Evolutionary conservation across 2,113 vertebrate species (phyloP).

Genomic region (Suricata suricatta): DNA sequence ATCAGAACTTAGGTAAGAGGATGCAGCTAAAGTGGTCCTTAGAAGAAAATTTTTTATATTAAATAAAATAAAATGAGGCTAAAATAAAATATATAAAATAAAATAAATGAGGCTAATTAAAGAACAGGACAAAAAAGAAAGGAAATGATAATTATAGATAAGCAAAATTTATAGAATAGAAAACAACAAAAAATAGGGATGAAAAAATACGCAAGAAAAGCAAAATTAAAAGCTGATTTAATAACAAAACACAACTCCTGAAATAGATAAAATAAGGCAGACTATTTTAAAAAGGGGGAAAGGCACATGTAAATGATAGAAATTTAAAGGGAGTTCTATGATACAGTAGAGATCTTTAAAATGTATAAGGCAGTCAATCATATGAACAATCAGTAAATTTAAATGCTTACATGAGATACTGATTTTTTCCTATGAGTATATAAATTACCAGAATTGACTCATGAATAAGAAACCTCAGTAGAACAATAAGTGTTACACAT

Average conservation of each 20-base stretch:
- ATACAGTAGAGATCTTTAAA: conserved; percentile 8
- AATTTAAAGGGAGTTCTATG: conserved; percentile 1
- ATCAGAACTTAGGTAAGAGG: background rate
- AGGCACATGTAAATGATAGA: background rate
- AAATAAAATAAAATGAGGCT: background rate
- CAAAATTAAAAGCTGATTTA: conserved; percentile 14
- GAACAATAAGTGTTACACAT: background rate
- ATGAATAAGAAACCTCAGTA: background rate
- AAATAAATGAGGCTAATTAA: conserved; percentile 9
- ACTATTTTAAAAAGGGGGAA: background rate
- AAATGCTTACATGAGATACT: background rate
- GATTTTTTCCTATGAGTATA: background rate
- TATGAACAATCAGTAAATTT: conserved; percentile 7
- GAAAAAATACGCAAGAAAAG: background rate
- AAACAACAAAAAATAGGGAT: background rate
- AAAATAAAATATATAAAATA: too few relatives aligned
- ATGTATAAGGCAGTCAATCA: background rate
- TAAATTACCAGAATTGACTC: conserved; percentile 23
- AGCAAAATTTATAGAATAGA: background rate
- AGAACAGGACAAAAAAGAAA: background rate
- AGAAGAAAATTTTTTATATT: background rate
- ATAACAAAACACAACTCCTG: background rate
- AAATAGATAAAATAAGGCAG: background rate
- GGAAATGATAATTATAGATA: background rate
- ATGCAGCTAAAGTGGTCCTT: background rate